Conservation (phyloP, 2,888 invertebrate genomes). For the Eupeodes luniger region DNA sequence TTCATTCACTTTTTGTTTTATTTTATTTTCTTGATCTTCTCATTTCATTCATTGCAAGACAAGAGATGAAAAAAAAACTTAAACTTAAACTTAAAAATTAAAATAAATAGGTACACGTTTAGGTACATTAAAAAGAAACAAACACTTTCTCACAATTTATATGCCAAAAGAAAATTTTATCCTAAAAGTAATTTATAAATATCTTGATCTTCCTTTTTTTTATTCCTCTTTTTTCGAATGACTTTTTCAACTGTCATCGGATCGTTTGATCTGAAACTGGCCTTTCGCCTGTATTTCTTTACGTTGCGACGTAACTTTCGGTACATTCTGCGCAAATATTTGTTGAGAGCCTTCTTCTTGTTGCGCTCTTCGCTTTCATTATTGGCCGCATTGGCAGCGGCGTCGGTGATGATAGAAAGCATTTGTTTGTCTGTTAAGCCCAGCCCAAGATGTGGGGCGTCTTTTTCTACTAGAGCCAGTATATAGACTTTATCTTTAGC, state of each 20-base stretch:
- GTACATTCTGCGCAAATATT: slow-evolving; percentile 55
- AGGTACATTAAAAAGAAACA: slow-evolving; percentile 22
- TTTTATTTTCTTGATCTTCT: slow-evolving; percentile 37
- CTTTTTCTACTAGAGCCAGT: slow-evolving; percentile 43
- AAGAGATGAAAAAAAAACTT: background rate
- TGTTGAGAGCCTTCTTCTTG: slow-evolving; percentile 47
- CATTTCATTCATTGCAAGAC: background rate
- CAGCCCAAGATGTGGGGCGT: slow-evolving; percentile 26
- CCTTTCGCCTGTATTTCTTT: slow-evolving; percentile 53
- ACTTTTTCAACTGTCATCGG: slow-evolving; percentile 57
- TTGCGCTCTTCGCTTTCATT: slow-evolving; percentile 49
- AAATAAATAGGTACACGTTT: slow-evolving; percentile 25
- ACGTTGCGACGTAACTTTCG: slow-evolving; percentile 61
- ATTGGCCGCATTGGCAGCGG: background rate
- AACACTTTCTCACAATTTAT: background rate
- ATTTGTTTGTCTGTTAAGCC: slow-evolving; percentile 33
- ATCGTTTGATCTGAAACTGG: slow-evolving; percentile 57
- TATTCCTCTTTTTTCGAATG: slow-evolving; percentile 31
- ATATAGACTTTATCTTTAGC: slow-evolving; percentile 50
- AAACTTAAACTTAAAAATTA: slow-evolving; percentile 21
- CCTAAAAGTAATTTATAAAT: slow-evolving; percentile 46
- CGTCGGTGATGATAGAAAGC: slow-evolving; percentile 2
- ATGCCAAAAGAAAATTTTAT: slow-evolving; percentile 13
- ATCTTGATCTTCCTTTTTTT: slow-evolving; percentile 42
- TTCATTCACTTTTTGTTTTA: slow-evolving; percentile 50